Percentiles rank a stretch among this genome's conserved stretches.
phyloP scores from a whole-genome alignment of 2,888 invertebrate genomes.

The Hyalella azteca region DNA sequence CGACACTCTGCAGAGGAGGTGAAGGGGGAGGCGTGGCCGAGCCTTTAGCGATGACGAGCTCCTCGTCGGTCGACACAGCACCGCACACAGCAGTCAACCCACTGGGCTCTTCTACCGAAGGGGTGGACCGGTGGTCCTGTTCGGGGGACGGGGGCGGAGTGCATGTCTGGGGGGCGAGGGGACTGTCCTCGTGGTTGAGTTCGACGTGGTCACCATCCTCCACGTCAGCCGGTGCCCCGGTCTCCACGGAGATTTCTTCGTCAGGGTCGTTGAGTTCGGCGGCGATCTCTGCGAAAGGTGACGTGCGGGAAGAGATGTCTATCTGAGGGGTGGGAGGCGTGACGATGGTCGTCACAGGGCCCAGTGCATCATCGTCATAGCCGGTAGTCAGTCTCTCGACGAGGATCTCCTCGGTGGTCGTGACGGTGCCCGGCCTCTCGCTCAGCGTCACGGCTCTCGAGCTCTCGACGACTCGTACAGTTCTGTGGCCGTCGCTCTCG shows the following conservation, averaged over 20 bases:
- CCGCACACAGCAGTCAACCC: neutral
- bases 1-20: neutral
- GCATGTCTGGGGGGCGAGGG: conserved; percentile 1
- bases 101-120: neutral
- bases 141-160: conserved; percentile 38
- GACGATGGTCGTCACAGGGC: neutral
- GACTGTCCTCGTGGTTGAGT: neutral
- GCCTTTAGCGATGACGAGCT: neutral
- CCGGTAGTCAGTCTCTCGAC: neutral
- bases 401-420: neutral
- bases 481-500: neutral
- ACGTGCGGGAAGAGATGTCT: neutral
- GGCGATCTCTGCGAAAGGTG: neutral
- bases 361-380: neutral
- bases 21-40: conserved; percentile 7
- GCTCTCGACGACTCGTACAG: neutral
- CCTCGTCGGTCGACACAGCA: neutral
- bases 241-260: neutral
- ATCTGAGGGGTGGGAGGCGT: conserved; percentile 26
- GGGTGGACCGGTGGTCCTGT: neutral
- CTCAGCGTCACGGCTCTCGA: neutral
- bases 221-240: neutral
- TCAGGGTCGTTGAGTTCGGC: neutral
- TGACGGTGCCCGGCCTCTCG: neutral
- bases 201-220: neutral